phyloP scores from a whole-genome alignment of 1,140 invertebrate genomes.

The Orius insidiosus region DNA sequence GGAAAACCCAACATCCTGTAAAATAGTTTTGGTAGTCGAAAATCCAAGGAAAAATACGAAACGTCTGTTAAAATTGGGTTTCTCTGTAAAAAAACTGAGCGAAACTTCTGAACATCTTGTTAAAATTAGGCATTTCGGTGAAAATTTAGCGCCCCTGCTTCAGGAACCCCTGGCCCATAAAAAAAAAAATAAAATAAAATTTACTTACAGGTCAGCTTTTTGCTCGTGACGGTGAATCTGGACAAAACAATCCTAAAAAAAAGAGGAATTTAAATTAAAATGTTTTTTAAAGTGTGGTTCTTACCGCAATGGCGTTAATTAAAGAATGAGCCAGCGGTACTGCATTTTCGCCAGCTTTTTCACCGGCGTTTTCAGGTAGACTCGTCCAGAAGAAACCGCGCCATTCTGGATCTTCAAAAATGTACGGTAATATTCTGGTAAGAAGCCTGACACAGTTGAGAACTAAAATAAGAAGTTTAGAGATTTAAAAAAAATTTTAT shows the following conservation, averaged over 20 bases:
- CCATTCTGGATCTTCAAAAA: conserved; percentile 98
- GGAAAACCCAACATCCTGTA: too few relatives aligned
- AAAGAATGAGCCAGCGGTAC: conserved; percentile 81
- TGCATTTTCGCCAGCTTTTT: conserved; percentile 30
- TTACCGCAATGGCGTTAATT: conserved; percentile 80
- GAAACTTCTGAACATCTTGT: too few relatives aligned
- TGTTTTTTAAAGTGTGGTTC: too few relatives aligned
- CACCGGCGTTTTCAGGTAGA: conserved; percentile 39
- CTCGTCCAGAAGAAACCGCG: conserved; percentile 97
- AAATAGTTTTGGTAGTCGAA: too few relatives aligned
- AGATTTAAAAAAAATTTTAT: too few relatives aligned
- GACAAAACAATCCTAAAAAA: conserved; percentile 84
- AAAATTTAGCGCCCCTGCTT: too few relatives aligned
- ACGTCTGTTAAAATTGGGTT: too few relatives aligned
- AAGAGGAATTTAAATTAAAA: too few relatives aligned
- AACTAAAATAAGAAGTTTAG: conserved; percentile 33
- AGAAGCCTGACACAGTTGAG: conserved; percentile 87
- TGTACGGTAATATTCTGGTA: conserved; percentile 90
- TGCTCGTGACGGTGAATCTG: conserved; percentile 87
- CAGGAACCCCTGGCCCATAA: too few relatives aligned
- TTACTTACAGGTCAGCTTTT: conserved; percentile 66
- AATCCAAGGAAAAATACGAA: too few relatives aligned
- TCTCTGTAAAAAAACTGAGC: too few relatives aligned
- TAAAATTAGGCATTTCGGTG: too few relatives aligned
- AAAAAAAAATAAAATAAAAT: neutral